phyloP scores from a whole-genome alignment of 2,797 vertebrate genomes.

The Lepus townsendii region DNA sequence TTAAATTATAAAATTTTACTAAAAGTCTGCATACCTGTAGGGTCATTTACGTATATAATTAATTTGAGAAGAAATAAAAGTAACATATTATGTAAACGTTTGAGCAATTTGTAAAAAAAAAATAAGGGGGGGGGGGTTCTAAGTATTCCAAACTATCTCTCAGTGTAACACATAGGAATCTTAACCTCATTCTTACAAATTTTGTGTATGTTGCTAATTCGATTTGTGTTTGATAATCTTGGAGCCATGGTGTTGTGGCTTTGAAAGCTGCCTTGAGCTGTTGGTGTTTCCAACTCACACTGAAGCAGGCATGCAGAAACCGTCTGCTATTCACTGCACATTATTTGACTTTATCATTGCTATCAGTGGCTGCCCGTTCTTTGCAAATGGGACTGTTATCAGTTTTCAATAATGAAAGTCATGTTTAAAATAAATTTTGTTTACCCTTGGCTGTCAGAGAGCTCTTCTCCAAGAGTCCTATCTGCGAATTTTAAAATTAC shows the following conservation, averaged over 20 bases:
- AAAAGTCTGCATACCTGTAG: not conserved
- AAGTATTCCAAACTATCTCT: not conserved
- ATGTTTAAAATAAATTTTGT: conserved; percentile 64
- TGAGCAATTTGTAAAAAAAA: not conserved
- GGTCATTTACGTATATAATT: not conserved
- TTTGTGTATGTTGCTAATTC: conserved; percentile 14
- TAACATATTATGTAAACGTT: not conserved
- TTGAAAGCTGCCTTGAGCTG: conserved; percentile 49
- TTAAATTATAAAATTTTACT: conserved; percentile 21
- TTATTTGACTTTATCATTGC: conserved; percentile 36
- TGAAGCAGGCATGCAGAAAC: conserved; percentile 65
- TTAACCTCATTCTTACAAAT: not conserved
- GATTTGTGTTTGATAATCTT: conserved; percentile 3
- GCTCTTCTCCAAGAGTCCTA: conserved; percentile 54
- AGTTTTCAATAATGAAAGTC: conserved; percentile 59
- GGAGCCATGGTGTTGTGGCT: not conserved
- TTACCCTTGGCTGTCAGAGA: conserved; percentile 39
- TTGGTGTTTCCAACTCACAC: conserved; percentile 55
- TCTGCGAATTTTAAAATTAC: conserved; percentile 49
- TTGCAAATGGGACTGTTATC: conserved; percentile 57
- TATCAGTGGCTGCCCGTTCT: conserved; percentile 34
- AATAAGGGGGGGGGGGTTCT: not conserved
- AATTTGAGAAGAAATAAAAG: conserved; percentile 28
- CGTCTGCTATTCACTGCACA: conserved; percentile 42
- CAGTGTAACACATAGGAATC: not conserved